Conservation (phyloP, 2,888 invertebrate species). For the Lasioglossum pauxillum region DNA sequence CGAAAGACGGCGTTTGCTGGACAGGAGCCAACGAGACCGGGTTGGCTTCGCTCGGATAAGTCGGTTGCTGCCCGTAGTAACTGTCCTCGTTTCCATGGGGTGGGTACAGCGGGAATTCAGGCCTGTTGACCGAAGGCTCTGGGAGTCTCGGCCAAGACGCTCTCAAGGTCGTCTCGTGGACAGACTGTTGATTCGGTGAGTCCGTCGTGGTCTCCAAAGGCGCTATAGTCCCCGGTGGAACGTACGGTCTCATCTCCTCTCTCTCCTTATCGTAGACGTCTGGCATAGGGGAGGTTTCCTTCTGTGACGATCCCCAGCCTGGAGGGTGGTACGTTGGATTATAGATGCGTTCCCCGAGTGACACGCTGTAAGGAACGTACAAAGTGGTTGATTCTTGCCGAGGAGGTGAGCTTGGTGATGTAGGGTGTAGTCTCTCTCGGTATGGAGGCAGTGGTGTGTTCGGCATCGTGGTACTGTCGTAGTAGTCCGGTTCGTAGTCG, state of each 20-base stretch:
- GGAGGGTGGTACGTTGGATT: conserved; percentile 1
- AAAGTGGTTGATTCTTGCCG: background rate
- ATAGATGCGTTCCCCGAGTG: conserved; percentile 32
- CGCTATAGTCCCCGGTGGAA: conserved; percentile 13
- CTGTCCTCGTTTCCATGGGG: conserved; percentile 29
- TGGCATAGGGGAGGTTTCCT: background rate
- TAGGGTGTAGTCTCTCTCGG: conserved; percentile 27
- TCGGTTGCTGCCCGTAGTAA: conserved; percentile 16
- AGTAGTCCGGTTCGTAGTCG: conserved; percentile 2
- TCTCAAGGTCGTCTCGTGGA: conserved; percentile 31
- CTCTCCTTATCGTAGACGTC: background rate
- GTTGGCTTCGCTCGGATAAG: conserved; percentile 31
- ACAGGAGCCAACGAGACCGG: conserved; percentile 42
- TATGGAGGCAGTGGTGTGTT: background rate
- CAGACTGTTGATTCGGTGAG: background rate
- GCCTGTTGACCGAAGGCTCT: conserved; percentile 17
- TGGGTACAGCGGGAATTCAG: conserved; percentile 23
- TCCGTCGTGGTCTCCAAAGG: conserved; percentile 5
- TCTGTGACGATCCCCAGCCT: conserved; percentile 3
- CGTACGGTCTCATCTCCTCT: background rate
- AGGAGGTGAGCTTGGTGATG: background rate
- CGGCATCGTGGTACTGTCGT: background rate
- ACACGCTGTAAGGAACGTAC: background rate
- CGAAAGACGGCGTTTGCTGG: conserved; percentile 31
- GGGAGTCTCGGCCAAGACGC: conserved; percentile 33